Percentiles rank a stretch among this genome's conserved stretches.
Evolutionary conservation across 1,140 invertebrate genomes (phyloP).

Genomic region (Scaptomyza montana): DNA sequence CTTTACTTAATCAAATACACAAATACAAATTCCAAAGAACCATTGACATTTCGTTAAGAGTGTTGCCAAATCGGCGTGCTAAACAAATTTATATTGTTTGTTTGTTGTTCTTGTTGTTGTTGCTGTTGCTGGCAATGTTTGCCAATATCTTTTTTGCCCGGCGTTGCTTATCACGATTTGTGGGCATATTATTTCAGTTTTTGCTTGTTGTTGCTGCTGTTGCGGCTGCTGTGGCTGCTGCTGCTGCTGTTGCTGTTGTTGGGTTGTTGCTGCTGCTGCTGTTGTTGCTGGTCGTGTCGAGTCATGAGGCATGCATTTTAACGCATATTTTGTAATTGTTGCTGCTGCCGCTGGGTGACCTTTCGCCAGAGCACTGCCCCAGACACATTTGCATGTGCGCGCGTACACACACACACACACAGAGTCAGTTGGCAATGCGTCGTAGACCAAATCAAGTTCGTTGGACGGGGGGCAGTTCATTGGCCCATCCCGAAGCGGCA

Average conservation of each 20-base stretch:
- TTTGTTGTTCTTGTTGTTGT: conserved; percentile 64
- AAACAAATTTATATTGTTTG: conserved; percentile 11
- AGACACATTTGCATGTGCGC: conserved; percentile 72
- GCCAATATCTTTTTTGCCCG: conserved; percentile 72
- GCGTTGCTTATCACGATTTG: conserved; percentile 81
- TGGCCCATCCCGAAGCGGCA: conserved; percentile 49
- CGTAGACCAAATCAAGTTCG: conserved; percentile 76
- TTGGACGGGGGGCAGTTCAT: conserved; percentile 70
- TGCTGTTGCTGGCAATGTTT: conserved; percentile 70
- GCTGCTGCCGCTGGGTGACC: conserved; percentile 58
- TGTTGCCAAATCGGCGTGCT: conserved; percentile 3
- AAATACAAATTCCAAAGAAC: no score
- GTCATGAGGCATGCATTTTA: conserved; percentile 78
- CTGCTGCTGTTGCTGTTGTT: conserved; percentile 2
- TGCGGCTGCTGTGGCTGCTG: conserved; percentile 9
- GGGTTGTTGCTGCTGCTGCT: conserved; percentile 5
- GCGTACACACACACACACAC: conserved; percentile 1
- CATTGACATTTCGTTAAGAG: conserved; percentile 10
- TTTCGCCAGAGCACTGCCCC: conserved; percentile 61
- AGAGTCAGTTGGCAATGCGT: conserved; percentile 13
- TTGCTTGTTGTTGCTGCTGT: conserved; percentile 42
- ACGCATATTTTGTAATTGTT: conserved; percentile 82
- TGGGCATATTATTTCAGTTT: conserved; percentile 80
- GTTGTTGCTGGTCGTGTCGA: conserved; percentile 64
- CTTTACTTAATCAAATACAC: no score